Base-by-base conservation (phyloP, 1,140 invertebrate species). In the Sinonovacula constricta region DNA sequence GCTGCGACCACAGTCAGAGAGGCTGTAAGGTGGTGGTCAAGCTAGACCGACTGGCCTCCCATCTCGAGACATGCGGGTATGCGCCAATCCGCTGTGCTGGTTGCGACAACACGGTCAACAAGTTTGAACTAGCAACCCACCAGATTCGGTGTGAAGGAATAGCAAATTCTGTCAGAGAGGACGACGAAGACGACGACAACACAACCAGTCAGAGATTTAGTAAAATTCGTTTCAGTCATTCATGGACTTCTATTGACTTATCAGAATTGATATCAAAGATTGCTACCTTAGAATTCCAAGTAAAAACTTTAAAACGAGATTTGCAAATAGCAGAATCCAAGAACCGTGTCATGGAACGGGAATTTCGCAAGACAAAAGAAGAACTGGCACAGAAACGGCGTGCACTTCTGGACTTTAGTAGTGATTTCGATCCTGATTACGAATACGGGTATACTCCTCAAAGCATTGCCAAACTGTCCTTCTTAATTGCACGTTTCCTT, bases 131-230 rank as follows among this genome's bases (percentile, higher is more conserved):
- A 14, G 80, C 89, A 0, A 60, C 75, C 10, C 89, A 89, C 60
- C 89, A 89, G 45, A 83, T 88, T 33, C n/a, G 77, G 28, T 90
- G 89, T 62, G 79, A 82, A 30, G 87, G 75, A 0, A 87, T 88
- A 28, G 82, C 83, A 2, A 81, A 81, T 15, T 80, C 80, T 10
- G 65, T 86, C 10, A 56, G 68, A 0, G 81, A 83, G 31, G 83
- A 82, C 10, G 76, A 78, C 7, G 71, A 78, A 3, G 54, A 56
- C 26, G 54, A 60, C 28, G 59, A 74, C 30, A 26, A 15, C 18
- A 24, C 56, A 12, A 1, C 75, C 3, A 57, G 53, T 18, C 36
- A 63, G 22, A 30, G 75, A 15, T 49, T 78, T 14, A n/a, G 66
- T 15, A 68, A 70, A 30, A 51, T 63, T 30, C 54, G 75, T 14